phyloP scores from a whole-genome alignment of 2,888 invertebrate species.

The Cryptocephalus primarius region DNA sequence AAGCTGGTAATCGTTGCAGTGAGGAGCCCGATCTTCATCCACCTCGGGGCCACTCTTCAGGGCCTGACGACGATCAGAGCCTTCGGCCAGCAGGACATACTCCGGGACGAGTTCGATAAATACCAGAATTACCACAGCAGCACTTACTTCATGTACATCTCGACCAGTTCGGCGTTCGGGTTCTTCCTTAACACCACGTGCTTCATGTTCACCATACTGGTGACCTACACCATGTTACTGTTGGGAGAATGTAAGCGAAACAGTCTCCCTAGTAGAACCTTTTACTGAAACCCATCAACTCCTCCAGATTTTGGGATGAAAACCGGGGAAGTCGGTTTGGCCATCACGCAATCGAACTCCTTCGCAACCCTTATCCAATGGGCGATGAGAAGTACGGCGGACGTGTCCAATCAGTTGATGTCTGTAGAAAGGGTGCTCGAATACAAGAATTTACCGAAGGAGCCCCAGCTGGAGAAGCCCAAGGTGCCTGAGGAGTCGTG shows the following conservation, averaged over 20 bases:
- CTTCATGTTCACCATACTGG: constrained; percentile 16
- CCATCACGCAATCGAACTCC: constrained; percentile 40
- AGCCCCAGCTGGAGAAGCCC: constrained; percentile 43
- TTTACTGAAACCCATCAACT: too few species aligned
- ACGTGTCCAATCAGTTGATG: constrained; percentile 61
- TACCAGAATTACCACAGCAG: constrained; percentile 74
- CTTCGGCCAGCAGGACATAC: constrained; percentile 61
- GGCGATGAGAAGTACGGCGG: constrained; percentile 67
- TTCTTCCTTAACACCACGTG: constrained; percentile 52
- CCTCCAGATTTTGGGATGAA: constrained; percentile 1
- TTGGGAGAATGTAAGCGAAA: constrained; percentile 28
- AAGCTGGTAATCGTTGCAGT: constrained; percentile 42
- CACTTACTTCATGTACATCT: constrained; percentile 78
- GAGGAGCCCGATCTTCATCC: constrained; percentile 85
- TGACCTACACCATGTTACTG: constrained; percentile 54
- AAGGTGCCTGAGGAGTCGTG: constrained; percentile 42
- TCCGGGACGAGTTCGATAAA: constrained; percentile 63
- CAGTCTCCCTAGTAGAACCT: too few species aligned
- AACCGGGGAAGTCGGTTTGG: constrained; percentile 16
- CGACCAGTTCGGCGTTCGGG: constrained; percentile 74
- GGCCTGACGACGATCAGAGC: constrained; percentile 82
- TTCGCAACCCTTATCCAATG: constrained; percentile 71
- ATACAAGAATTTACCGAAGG: constrained; percentile 60
- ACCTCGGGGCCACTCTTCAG: constrained; percentile 72
- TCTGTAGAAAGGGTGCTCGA: constrained; percentile 72